Percentiles rank a stretch among this genome's conserved stretches.
These are phyloP conservation scores for Lophius americanus DNA, from an alignment of 2,797 vertebrate species.

Conservation along the genomic window DNA sequence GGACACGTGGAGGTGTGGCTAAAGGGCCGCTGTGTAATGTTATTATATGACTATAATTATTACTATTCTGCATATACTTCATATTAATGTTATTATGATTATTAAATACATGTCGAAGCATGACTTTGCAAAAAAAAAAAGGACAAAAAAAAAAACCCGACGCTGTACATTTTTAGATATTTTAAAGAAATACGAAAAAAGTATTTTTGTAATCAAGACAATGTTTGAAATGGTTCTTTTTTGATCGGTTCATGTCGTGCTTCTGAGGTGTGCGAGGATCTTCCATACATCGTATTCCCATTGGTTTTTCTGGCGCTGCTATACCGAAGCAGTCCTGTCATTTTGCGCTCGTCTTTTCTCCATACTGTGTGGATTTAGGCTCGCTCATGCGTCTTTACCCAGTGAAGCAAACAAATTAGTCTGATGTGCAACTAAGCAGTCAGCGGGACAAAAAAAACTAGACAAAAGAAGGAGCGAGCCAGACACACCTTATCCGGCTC, in stretches of 20 bases:
- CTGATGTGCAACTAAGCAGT: conserved; percentile 27
- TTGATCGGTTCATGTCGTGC: conserved; percentile 67
- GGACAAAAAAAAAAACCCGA: conserved; percentile 46
- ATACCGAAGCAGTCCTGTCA: conserved; percentile 66
- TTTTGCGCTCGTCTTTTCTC: conserved; percentile 45
- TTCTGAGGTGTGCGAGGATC: conserved; percentile 56
- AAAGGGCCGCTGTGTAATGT: conserved; percentile 66
- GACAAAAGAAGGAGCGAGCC: background rate
- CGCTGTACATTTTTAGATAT: conserved; percentile 86
- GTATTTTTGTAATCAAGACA: conserved; percentile 86
- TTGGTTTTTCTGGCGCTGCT: conserved; percentile 33
- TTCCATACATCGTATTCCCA: conserved; percentile 34
- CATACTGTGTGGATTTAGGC: conserved; percentile 40
- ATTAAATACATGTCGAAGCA: conserved; percentile 79
- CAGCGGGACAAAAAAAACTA: background rate
- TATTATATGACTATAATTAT: conserved; percentile 79
- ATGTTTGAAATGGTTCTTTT: conserved; percentile 71
- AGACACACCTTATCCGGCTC: conserved; percentile 36
- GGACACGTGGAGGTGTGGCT: conserved; percentile 58
- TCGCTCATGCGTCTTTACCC: conserved; percentile 29
- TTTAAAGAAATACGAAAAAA: conserved; percentile 82
- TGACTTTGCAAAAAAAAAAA: conserved; percentile 77
- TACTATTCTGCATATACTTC: conserved; percentile 81
- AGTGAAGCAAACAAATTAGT: conserved; percentile 23
- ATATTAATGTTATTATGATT: conserved; percentile 81